Evolutionary conservation across 2,113 vertebrate species (phyloP).

Genomic region (Austrofundulus limnaeus): DNA sequence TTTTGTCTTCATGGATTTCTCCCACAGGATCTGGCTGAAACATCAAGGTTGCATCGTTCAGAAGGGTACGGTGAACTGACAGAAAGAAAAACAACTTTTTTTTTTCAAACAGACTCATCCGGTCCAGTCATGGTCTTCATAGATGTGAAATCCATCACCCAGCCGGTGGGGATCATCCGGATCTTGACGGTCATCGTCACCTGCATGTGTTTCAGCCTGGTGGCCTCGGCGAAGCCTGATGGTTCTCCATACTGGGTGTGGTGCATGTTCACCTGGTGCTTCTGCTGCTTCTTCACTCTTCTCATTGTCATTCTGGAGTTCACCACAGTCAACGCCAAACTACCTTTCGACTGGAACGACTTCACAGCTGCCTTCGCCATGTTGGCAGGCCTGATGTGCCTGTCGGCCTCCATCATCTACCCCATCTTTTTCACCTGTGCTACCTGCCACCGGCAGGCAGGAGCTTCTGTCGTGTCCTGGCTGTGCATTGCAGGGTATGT

Average conservation of each 20-base stretch:
- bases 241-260: slow-evolving; percentile 67
- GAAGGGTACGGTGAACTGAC: neutral
- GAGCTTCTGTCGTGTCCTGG: slow-evolving; percentile 79
- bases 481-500: slow-evolving; percentile 79
- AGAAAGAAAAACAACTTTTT: neutral
- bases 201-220: slow-evolving; percentile 82
- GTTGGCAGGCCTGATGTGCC: slow-evolving; percentile 81
- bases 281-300: slow-evolving; percentile 81
- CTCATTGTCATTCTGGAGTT: slow-evolving; percentile 84
- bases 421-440: slow-evolving; percentile 69
- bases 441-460: slow-evolving; percentile 52
- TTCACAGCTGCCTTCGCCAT: slow-evolving; percentile 86
- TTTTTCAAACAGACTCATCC: neutral
- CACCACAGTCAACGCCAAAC: slow-evolving; percentile 61
- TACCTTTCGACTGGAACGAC: slow-evolving; percentile 87
- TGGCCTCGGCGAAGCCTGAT: slow-evolving; percentile 35
- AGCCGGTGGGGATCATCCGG: slow-evolving; percentile 81
- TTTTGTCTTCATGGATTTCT: slow-evolving; percentile 37
- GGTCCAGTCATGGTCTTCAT: slow-evolving; percentile 30
- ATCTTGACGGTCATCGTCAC: slow-evolving; percentile 72
- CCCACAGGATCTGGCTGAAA: neutral
- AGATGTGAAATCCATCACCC: slow-evolving; percentile 68
- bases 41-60: neutral
- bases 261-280: slow-evolving; percentile 90
- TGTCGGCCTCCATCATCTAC: slow-evolving; percentile 83